These are phyloP conservation scores for Danio kyathit DNA, from an alignment of 2,797 vertebrate genomes.

Conservation along the genomic window DNA sequence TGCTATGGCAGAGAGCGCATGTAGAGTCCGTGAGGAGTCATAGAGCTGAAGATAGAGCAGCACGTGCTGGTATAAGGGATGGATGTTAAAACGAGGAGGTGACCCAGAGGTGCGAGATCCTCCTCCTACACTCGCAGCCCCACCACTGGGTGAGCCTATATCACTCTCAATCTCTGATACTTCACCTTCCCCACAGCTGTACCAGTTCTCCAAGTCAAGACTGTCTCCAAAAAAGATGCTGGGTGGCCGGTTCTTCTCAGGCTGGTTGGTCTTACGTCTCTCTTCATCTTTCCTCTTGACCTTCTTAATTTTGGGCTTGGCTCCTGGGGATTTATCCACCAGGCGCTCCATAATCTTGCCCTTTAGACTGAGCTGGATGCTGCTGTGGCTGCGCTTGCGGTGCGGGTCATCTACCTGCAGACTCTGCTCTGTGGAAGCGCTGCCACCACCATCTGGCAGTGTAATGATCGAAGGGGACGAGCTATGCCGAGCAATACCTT, in stretches of 20 bases:
- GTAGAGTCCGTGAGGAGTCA: conserved; percentile 94
- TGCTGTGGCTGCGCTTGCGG: conserved; percentile 93
- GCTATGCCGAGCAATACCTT: conserved; percentile 87
- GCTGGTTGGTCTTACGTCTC: conserved; percentile 83
- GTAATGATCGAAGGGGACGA: conserved; percentile 92
- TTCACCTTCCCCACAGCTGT: conserved; percentile 98
- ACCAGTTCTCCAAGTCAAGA: conserved; percentile 98
- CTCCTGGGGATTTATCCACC: conserved; percentile 91
- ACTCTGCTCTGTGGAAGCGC: conserved; percentile 74
- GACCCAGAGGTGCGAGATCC: conserved; percentile 72
- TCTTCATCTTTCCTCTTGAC: conserved; percentile 88
- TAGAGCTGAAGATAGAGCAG: conserved; percentile 96
- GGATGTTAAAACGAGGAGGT: conserved; percentile 90
- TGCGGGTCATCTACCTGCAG: conserved; percentile 79
- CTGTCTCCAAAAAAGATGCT: conserved; percentile 98
- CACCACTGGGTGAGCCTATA: conserved; percentile 88
- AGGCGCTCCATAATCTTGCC: conserved; percentile 91
- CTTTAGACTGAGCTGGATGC: conserved; percentile 94
- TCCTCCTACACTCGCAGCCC: conserved; percentile 38
- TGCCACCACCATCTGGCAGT: conserved; percentile 75
- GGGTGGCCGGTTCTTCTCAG: conserved; percentile 87
- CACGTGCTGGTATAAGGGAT: conserved; percentile 96
- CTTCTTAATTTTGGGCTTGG: conserved; percentile 95
- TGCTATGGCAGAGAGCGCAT: conserved; percentile 92
- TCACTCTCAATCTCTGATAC: conserved; percentile 99